These are phyloP conservation scores for Drosophila koepferae DNA, from an alignment of 2,888 invertebrate genomes.

Conservation along the genomic window DNA sequence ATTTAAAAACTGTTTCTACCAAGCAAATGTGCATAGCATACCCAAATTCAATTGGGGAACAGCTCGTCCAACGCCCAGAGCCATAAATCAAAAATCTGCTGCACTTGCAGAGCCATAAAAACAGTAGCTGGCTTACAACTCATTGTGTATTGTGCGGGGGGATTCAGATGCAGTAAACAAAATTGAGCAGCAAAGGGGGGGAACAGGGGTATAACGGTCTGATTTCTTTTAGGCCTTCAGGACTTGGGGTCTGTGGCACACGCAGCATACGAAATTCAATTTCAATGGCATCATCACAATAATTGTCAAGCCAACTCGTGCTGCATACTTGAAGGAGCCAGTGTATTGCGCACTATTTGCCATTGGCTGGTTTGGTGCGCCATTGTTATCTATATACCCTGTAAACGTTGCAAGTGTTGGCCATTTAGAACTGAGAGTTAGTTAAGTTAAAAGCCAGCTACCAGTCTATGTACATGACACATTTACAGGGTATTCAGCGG, in stretches of 20 bases:
- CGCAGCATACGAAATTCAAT: constrained; percentile 66
- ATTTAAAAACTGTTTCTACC: constrained; percentile 23
- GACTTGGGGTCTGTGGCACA: constrained; percentile 21
- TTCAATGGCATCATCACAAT: constrained; percentile 70
- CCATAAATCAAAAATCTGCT: constrained; percentile 72
- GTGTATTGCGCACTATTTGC: constrained; percentile 48
- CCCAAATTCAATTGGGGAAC: not conserved
- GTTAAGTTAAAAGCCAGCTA: not conserved
- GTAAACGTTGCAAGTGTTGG: too few relatives aligned
- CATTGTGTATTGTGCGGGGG: constrained; percentile 39
- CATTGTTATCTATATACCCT: constrained; percentile 33
- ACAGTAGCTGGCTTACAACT: constrained; percentile 1
- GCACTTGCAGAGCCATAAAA: constrained; percentile 39
- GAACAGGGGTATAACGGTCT: constrained; percentile 13
- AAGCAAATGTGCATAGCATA: constrained; percentile 6
- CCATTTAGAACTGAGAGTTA: not conserved
- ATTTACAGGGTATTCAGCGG: constrained; percentile 21
- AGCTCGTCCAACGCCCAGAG: not conserved
- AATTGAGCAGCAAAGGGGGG: constrained; percentile 30
- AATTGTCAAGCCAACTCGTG: constrained; percentile 72
- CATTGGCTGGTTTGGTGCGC: constrained; percentile 22
- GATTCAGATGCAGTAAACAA: constrained; percentile 51
- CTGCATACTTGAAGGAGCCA: constrained; percentile 56
- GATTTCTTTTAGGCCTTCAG: constrained; percentile 9
- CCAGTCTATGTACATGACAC: not conserved